Evolutionary conservation across 2,888 invertebrate species (phyloP), one percentile per base, ranked within the genome.

Genomic region (Drosophila mettleri): DNA sequence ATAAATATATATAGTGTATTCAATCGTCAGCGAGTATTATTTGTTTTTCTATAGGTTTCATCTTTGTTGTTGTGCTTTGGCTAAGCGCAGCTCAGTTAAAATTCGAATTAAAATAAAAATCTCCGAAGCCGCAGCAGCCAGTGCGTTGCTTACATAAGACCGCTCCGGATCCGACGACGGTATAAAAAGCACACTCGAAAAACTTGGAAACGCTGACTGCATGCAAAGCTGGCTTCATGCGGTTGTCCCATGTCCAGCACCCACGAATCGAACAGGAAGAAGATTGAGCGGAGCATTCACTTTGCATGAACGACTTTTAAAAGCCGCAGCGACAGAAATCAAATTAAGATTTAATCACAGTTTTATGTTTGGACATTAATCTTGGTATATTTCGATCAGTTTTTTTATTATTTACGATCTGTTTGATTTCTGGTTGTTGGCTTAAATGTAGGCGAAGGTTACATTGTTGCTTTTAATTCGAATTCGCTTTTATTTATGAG

Each of bases 391-490:
- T 46, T 41, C 31, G n/a, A 38, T 51, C 10, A 16, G 20, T 29
- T 66, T 38, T 29, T 71, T 71, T 61, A 67, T 16, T 16, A 12
- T 43, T 27, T 43, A 66, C 43, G 43, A 24, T 43, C 4, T 5
- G 33, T 39, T 69, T 60, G 36, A 48, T 59, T 45, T 60, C 34
- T 48, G 43, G 34, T 43, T 36, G 45, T 20, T 31, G 36, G 18
- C 20, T 22, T 4, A 68, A 74, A 78, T 65, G 55, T 75, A 78
- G 77, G 78, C 78, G 64, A 77, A 77, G 78, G 77, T 71, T 75
- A 52, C 3, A 16, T 29, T 24, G 34, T 38, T 16, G 36, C 3
- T 31, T 34, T 65, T 52, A 14, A 12, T 24, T 55, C 27, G 10
- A 20, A 24, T 46, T 54, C 38, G 22, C 16, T 29, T 53, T 52